Percentiles rank a stretch among this genome's conserved stretches.
Conservation (phyloP, 2,797 vertebrate genomes). For the Gallinago stenura region DNA sequence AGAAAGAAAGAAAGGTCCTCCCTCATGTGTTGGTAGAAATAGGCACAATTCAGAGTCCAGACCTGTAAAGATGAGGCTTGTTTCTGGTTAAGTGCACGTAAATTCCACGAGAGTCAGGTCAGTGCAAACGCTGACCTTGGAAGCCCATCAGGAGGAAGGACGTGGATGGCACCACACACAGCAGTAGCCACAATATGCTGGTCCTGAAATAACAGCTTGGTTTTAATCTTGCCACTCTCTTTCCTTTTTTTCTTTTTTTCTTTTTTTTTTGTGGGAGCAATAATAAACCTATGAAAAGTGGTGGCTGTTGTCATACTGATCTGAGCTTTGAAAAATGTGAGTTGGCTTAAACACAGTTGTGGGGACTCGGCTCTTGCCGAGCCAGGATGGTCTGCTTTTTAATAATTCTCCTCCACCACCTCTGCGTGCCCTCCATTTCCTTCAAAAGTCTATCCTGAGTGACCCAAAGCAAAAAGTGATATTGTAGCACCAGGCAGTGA, state of each 20-base stretch:
- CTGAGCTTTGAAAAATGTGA: slow-evolving; percentile 3
- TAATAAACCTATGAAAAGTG: neutral
- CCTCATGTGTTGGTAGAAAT: neutral
- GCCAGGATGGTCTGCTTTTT: neutral
- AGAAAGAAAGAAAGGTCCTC: neutral
- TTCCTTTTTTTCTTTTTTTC: neutral
- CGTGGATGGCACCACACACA: neutral
- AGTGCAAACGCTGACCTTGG: neutral
- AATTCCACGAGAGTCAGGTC: neutral
- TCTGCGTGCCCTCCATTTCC: neutral
- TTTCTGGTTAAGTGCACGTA: neutral
- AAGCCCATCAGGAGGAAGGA: neutral
- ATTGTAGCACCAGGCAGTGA: slow-evolving; percentile 15
- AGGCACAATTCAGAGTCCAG: neutral
- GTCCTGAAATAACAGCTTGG: neutral
- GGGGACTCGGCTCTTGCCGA: neutral
- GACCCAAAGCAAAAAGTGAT: slow-evolving; percentile 16
- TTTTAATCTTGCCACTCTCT: neutral
- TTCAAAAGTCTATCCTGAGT: neutral
- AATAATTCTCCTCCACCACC: neutral
- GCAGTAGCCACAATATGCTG: neutral
- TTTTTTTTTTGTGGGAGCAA: neutral
- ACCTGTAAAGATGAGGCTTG: rapidly evolving
- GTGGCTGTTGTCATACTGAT: neutral
- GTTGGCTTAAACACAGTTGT: neutral